phyloP scores from a whole-genome alignment of 92 coral and sea anemone genomes.

The Meandrina meandrites region DNA sequence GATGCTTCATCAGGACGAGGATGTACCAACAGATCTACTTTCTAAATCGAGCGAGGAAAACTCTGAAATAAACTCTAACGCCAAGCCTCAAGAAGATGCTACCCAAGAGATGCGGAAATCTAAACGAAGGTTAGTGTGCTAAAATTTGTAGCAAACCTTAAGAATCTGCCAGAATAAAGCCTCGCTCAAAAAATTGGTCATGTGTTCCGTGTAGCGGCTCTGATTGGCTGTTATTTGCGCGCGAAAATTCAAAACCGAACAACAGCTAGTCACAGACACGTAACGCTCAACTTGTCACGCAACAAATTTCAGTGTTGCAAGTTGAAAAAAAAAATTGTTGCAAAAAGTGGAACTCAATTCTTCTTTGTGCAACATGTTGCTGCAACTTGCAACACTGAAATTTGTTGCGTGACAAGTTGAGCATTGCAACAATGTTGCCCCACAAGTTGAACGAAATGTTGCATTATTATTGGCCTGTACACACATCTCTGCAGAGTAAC shows the following conservation, averaged over 20 bases:
- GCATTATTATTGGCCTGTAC: too few relatives aligned
- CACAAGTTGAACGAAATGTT: too few relatives aligned
- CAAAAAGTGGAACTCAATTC: too few relatives aligned
- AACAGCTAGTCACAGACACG: neutral
- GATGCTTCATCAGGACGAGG: neutral
- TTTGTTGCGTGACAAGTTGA: too few relatives aligned
- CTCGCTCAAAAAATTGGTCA: too few relatives aligned
- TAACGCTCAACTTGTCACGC: too few relatives aligned
- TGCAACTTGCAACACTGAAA: too few relatives aligned
- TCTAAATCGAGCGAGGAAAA: neutral
- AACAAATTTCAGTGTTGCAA: too few relatives aligned
- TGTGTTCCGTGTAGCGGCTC: neutral
- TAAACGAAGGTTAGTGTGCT: constrained; percentile 21
- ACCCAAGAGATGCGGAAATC: neutral
- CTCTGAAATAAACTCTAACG: neutral
- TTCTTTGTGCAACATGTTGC: too few relatives aligned
- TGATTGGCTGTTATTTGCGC: neutral
- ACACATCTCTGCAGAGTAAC: neutral
- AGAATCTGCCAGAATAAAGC: too few relatives aligned
- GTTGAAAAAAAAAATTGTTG: too few relatives aligned
- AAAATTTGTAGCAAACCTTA: neutral
- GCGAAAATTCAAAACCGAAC: neutral
- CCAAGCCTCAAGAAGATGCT: neutral
- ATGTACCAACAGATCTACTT: neutral
- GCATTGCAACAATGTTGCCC: too few relatives aligned